These are phyloP conservation scores for Drosophila macrospina DNA, from an alignment of 2,888 invertebrate species.

Conservation along the genomic window DNA sequence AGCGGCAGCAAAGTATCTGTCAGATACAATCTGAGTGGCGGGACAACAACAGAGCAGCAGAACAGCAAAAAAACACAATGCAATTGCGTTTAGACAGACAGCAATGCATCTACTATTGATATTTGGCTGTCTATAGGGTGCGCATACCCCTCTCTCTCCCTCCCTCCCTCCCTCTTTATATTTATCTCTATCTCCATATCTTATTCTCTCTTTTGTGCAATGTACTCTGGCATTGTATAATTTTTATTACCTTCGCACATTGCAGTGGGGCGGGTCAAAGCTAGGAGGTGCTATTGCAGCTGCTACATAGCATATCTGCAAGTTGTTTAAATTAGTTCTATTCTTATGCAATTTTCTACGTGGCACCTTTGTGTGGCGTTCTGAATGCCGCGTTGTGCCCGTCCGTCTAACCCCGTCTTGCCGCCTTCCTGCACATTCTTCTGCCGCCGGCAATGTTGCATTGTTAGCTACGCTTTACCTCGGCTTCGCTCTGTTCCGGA, in stretches of 20 bases:
- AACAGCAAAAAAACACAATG: slow-evolving; percentile 28
- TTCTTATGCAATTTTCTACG: slow-evolving; percentile 80
- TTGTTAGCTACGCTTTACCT: slow-evolving; percentile 61
- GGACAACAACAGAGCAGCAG: slow-evolving; percentile 13
- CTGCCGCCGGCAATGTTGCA: slow-evolving; percentile 42
- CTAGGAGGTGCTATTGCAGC: slow-evolving; percentile 6
- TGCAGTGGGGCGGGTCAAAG: slow-evolving; percentile 4
- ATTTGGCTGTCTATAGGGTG: slow-evolving; percentile 39
- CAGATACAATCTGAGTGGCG: slow-evolving; percentile 52
- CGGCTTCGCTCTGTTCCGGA: slow-evolving; percentile 43
- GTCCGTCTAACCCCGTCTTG: slow-evolving; percentile 40
- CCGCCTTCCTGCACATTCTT: slow-evolving; percentile 14
- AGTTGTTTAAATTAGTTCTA: slow-evolving; percentile 80
- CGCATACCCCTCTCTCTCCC: not conserved
- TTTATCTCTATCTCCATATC: not conserved
- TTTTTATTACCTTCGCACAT: slow-evolving; percentile 62
- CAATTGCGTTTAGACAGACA: slow-evolving; percentile 38
- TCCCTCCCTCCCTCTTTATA: not conserved
- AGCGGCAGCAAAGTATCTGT: slow-evolving; percentile 34
- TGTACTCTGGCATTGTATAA: slow-evolving; percentile 61
- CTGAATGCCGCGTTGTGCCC: slow-evolving; percentile 51
- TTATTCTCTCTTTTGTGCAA: slow-evolving; percentile 1
- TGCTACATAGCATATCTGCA: slow-evolving; percentile 60
- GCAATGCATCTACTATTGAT: slow-evolving; percentile 50
- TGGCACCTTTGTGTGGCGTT: slow-evolving; percentile 68